Evolutionary conservation across 2,888 invertebrate genomes (phyloP).

Genomic region (Ophion obscuratus): DNA sequence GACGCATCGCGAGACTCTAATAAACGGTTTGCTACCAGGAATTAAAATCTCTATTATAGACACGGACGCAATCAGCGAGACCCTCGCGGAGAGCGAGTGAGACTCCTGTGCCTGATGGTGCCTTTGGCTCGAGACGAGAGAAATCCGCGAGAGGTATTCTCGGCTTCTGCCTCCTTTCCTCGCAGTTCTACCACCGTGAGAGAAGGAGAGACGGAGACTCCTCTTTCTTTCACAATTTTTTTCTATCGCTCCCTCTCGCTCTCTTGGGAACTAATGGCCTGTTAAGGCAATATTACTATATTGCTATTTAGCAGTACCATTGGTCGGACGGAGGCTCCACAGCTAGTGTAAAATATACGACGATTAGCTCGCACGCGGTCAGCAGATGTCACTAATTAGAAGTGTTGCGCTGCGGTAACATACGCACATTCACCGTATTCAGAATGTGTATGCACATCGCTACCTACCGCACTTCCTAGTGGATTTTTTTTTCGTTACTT

Average conservation of each 20-base stretch:
- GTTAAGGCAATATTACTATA: constrained; percentile 38
- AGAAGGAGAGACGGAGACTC: constrained; percentile 1
- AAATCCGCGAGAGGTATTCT: constrained; percentile 55
- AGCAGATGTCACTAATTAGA: constrained; percentile 66
- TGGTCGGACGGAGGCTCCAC: constrained; percentile 36
- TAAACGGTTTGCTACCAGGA: constrained; percentile 74
- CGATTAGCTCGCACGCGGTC: constrained; percentile 60
- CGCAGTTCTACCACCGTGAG: constrained; percentile 36
- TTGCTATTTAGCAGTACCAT: constrained; percentile 46
- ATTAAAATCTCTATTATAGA: constrained; percentile 76
- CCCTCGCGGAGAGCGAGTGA: constrained; percentile 47
- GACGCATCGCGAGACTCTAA: constrained; percentile 72
- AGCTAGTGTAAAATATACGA: constrained; percentile 56
- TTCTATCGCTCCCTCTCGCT: constrained; percentile 2
- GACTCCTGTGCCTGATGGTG: constrained; percentile 47
- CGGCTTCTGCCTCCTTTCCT: constrained; percentile 37
- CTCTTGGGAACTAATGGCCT: constrained; percentile 22
- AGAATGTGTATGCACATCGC: constrained; percentile 37
- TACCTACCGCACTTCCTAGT: constrained; percentile 52
- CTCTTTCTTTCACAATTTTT: constrained; percentile 26
- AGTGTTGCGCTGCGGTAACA: constrained; percentile 47
- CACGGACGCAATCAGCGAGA: constrained; percentile 69
- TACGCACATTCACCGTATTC: constrained; percentile 58
- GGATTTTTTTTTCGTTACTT: constrained; percentile 1
- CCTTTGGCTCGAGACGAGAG: constrained; percentile 49